phyloP scores from a whole-genome alignment of 2,888 invertebrate genomes.

The Standfussiana lucernea region DNA sequence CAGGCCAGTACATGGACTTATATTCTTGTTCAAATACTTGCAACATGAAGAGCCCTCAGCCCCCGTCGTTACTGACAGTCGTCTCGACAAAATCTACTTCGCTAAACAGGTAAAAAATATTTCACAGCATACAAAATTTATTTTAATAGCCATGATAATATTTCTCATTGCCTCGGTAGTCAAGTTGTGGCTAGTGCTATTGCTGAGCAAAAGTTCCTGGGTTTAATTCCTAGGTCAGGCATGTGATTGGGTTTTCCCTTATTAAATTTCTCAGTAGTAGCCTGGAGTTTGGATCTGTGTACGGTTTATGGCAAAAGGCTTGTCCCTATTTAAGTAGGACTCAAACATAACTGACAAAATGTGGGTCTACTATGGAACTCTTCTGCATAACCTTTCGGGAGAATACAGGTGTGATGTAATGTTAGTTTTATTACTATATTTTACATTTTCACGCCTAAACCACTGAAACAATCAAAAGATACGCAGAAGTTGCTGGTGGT shows the following conservation, averaged over 20 bases:
- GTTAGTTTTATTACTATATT: not conserved
- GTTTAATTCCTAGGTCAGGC: not conserved
- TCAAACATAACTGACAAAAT: not conserved
- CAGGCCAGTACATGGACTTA: conserved; percentile 99
- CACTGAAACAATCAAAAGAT: not conserved
- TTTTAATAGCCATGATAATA: not conserved
- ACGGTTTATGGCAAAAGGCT: not conserved
- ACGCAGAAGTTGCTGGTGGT: not conserved
- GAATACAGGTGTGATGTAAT: not conserved
- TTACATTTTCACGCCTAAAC: not conserved
- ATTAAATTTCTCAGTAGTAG: not conserved
- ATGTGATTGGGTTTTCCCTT: not conserved
- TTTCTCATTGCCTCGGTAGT: not conserved
- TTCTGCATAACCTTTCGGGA: not conserved
- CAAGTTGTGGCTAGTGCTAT: not conserved
- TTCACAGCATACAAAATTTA: not conserved
- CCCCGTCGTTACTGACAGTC: conserved; percentile 94
- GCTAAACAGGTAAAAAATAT: conserved; percentile 94
- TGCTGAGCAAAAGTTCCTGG: not conserved
- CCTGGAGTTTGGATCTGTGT: not conserved
- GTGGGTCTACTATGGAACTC: not conserved
- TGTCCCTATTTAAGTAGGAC: not conserved
- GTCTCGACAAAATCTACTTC: conserved; percentile 98
- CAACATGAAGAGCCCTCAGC: conserved; percentile 95
- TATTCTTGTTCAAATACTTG: conserved; percentile 99